These are phyloP conservation scores for Yponomeuta malinellus DNA, from an alignment of 2,888 invertebrate species.

Conservation along the genomic window DNA sequence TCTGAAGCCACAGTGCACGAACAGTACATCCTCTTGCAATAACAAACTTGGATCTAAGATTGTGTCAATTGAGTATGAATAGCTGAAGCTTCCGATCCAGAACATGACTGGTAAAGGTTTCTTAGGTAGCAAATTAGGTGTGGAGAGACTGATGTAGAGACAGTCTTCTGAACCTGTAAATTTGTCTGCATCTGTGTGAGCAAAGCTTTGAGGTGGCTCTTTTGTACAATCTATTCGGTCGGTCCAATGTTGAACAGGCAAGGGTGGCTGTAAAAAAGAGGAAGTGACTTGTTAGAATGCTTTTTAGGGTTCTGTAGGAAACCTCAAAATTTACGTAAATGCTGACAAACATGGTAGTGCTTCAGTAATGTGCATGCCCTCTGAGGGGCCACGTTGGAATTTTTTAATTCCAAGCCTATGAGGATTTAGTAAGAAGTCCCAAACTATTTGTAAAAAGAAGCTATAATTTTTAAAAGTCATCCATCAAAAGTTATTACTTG, in stretches of 20 bases:
- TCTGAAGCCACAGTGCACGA: conserved; percentile 61
- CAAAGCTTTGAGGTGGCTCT: conserved; percentile 36
- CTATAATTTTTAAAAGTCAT: too few relatives aligned
- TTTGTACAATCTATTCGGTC: conserved; percentile 48
- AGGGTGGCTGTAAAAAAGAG: conserved; percentile 50
- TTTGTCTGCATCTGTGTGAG: conserved; percentile 9
- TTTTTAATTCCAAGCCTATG: too few relatives aligned
- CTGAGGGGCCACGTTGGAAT: too few relatives aligned
- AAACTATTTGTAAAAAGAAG: too few relatives aligned
- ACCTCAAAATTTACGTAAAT: too few relatives aligned
- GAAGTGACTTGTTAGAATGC: not conserved
- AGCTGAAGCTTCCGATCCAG: conserved; percentile 63
- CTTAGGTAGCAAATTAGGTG: conserved; percentile 43
- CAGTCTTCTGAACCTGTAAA: conserved; percentile 60
- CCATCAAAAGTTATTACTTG: too few relatives aligned
- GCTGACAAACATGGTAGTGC: too few relatives aligned
- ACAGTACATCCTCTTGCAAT: conserved; percentile 47
- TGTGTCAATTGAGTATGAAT: conserved; percentile 38
- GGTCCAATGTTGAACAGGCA: conserved; percentile 42
- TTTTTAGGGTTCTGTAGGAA: too few relatives aligned
- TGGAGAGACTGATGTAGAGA: conserved; percentile 56
- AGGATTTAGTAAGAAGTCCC: too few relatives aligned
- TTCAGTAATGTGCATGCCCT: too few relatives aligned
- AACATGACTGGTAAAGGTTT: conserved; percentile 68
- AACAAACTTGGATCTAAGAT: conserved; percentile 53